Evolutionary conservation across 1,140 invertebrate genomes (phyloP).

Genomic region (Drosophila sulfurigaster): DNA sequence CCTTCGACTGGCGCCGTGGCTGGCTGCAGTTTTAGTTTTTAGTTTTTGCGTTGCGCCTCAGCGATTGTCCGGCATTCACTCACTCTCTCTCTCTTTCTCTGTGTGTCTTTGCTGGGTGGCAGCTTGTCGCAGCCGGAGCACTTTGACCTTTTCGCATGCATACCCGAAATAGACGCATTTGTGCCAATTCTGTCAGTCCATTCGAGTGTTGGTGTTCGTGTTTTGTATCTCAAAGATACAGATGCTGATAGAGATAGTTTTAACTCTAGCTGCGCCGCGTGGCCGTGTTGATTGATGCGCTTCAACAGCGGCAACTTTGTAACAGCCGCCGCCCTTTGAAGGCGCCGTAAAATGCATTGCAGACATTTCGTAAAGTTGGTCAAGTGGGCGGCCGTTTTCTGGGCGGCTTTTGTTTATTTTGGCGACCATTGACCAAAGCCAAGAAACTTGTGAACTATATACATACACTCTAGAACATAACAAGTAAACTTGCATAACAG

Average conservation of each 20-base stretch:
- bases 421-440: conserved; percentile 35
- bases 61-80: conserved; percentile 35
- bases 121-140: conserved; percentile 35
- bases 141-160: conserved; percentile 72
- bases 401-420: conserved; percentile 65
- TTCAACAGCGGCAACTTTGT: conserved; percentile 67
- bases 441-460: conserved; percentile 11
- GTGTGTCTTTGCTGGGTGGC: conserved; percentile 3
- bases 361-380: conserved; percentile 64
- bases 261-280: conserved; percentile 1
- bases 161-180: conserved; percentile 68
- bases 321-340: conserved; percentile 62
- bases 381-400: conserved; percentile 64
- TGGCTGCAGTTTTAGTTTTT: conserved; percentile 3
- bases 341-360: conserved; percentile 62
- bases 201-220: conserved; percentile 36
- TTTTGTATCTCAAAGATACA: conserved; percentile 43
- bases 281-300: conserved; percentile 70
- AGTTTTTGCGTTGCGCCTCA: conserved; percentile 40
- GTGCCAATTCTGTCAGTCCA: conserved; percentile 76
- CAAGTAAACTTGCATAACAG: conserved; percentile 2
- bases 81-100: not conserved
- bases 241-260: conserved; percentile 12
- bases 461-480: conserved; percentile 5
- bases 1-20: conserved; percentile 60